phyloP scores from a whole-genome alignment of 2,113 vertebrate species.

The Nicator chloris region DNA sequence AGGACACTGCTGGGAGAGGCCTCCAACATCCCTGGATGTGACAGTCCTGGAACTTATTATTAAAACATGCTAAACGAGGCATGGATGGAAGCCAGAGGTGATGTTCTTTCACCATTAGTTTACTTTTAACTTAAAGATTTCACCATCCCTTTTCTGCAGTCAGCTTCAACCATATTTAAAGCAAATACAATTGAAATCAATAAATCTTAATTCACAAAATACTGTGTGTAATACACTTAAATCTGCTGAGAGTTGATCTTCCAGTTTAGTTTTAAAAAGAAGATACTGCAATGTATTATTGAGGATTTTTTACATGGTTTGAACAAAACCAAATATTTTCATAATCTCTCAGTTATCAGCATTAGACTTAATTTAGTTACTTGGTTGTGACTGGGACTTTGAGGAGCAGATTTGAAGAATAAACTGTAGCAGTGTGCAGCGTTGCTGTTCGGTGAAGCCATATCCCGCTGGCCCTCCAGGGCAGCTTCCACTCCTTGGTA shows the following conservation, averaged over 20 bases:
- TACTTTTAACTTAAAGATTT: constrained; percentile 81
- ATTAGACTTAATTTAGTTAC: constrained; percentile 47
- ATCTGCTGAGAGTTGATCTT: constrained; percentile 71
- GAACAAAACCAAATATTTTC: constrained; percentile 68
- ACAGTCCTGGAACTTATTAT: constrained; percentile 77
- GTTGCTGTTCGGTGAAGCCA: constrained; percentile 48
- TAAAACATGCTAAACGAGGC: constrained; percentile 66
- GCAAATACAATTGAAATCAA: constrained; percentile 74
- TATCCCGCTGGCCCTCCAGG: constrained; percentile 58
- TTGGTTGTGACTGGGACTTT: constrained; percentile 41
- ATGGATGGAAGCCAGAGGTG: constrained; percentile 82
- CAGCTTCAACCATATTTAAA: constrained; percentile 80
- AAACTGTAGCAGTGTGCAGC: constrained; percentile 55
- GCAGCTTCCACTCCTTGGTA: constrained; percentile 32
- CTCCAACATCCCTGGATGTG: constrained; percentile 75
- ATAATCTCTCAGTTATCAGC: constrained; percentile 65
- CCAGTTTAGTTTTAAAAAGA: constrained; percentile 61
- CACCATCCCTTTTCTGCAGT: constrained; percentile 75
- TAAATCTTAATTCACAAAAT: constrained; percentile 73
- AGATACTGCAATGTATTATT: constrained; percentile 26
- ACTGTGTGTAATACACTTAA: constrained; percentile 75
- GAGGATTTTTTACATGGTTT: constrained; percentile 67
- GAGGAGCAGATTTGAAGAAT: constrained; percentile 21
- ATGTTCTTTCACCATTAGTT: constrained; percentile 81
- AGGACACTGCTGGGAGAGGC: constrained; percentile 83